Evolutionary conservation across 2,888 invertebrate genomes (phyloP).

Genomic region (Eristalis arbustorum): DNA sequence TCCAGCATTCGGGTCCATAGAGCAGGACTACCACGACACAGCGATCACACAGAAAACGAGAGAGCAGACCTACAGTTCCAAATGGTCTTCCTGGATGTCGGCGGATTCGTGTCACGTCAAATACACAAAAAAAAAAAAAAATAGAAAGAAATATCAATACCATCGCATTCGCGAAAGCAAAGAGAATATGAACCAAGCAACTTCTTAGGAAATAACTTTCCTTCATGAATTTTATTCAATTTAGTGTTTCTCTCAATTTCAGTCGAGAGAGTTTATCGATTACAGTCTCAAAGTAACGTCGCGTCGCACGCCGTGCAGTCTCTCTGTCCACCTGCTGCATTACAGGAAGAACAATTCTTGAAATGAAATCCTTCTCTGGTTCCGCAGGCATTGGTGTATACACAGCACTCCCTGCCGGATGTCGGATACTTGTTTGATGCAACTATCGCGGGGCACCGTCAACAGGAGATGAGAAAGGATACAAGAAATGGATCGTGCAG

Average conservation of each 20-base stretch:
- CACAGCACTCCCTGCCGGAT: not conserved
- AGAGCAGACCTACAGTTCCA: too few species aligned
- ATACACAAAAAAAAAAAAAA: too few species aligned
- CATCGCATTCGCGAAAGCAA: too few species aligned
- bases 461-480: not conserved
- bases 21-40: too few species aligned
- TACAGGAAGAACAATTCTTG: not conserved
- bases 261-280: not conserved
- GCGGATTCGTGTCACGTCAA: too few species aligned
- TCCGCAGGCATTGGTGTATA: not conserved
- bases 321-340: not conserved
- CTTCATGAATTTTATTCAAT: not conserved
- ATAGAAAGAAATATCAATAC: too few species aligned
- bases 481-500: not conserved
- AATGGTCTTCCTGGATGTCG: too few species aligned
- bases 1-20: too few species aligned
- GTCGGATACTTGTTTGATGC: not conserved
- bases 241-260: not conserved
- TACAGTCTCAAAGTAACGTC: not conserved
- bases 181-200: too few species aligned
- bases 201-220: too few species aligned
- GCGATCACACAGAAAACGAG: too few species aligned
- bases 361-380: not conserved
- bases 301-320: not conserved
- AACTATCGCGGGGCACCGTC: not conserved